Evolutionary conservation across 2,888 invertebrate species (phyloP).

Genomic region (Drosophila anomelani): DNA sequence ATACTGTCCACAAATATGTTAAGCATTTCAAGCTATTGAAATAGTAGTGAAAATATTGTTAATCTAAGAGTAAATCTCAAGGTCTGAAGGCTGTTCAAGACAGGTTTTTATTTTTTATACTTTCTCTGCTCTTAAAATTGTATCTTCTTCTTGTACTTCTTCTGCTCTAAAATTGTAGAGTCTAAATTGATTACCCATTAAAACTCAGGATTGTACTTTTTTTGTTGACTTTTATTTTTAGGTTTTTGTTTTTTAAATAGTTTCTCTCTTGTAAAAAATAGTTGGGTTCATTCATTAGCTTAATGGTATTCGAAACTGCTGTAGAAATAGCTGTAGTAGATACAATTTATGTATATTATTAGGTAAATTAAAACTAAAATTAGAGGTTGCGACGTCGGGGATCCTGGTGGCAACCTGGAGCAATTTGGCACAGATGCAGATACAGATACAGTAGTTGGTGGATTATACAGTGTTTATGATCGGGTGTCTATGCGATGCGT

Average conservation of each 20-base stretch:
- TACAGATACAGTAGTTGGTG: slow-evolving; percentile 30
- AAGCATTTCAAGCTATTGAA: slow-evolving; percentile 91
- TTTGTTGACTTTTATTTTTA: slow-evolving; percentile 49
- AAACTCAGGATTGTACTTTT: slow-evolving; percentile 52
- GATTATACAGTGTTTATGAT: slow-evolving; percentile 45
- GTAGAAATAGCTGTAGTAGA: slow-evolving; percentile 44
- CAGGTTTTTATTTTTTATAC: neutral
- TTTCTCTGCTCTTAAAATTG: neutral
- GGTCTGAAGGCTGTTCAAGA: neutral
- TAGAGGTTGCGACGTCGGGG: slow-evolving; percentile 49
- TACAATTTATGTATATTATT: slow-evolving; percentile 40
- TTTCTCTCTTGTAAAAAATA: slow-evolving; percentile 48
- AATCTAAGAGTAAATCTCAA: neutral
- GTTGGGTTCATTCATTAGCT: slow-evolving; percentile 45
- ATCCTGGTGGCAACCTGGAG: slow-evolving; percentile 42
- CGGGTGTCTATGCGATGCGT: slow-evolving; percentile 34
- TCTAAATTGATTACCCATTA: slow-evolving; percentile 22
- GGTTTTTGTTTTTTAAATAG: slow-evolving; percentile 53
- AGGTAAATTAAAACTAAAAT: slow-evolving; percentile 60
- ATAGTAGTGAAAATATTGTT: slow-evolving; percentile 30
- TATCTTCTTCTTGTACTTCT: no score
- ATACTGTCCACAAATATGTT: slow-evolving; percentile 92
- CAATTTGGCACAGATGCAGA: slow-evolving; percentile 68
- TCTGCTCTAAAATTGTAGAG: neutral
- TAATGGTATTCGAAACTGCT: slow-evolving; percentile 56